Evolutionary conservation across 2,797 vertebrate species (phyloP).

Genomic region (Rhinella marina): DNA sequence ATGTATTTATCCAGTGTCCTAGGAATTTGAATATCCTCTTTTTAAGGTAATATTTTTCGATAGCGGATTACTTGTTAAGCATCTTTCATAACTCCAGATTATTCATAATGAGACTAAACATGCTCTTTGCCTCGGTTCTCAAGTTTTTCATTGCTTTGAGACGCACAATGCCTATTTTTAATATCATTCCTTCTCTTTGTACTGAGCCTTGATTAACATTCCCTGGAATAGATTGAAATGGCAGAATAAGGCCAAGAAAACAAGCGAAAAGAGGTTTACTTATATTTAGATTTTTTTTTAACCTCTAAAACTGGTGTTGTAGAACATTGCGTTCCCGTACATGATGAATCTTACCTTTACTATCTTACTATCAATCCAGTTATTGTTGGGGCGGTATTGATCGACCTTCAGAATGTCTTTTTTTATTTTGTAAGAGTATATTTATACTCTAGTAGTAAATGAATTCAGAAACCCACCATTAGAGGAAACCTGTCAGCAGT

Average conservation of each 20-base stretch:
- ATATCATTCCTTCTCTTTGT: constrained; percentile 38
- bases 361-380: not conserved
- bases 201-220: constrained; percentile 46
- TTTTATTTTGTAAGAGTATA: not conserved
- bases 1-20: not conserved
- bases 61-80: not conserved
- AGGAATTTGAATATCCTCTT: not conserved
- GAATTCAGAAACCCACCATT: not conserved
- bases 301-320: not conserved
- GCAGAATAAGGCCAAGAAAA: constrained; percentile 47
- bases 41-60: not conserved
- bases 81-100: constrained; percentile 11
- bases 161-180: constrained; percentile 40
- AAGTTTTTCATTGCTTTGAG: constrained; percentile 5
- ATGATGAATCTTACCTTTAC: not conserved
- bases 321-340: not conserved
- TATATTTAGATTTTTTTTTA: constrained; percentile 28
- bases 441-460: not conserved
- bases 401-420: not conserved
- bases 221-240: constrained; percentile 47
- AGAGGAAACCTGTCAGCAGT: not conserved
- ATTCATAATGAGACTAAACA: constrained; percentile 19
- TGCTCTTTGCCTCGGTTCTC: constrained; percentile 13
- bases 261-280: constrained; percentile 20
- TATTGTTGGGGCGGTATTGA: not conserved